Evolutionary conservation across 2,888 invertebrate species (phyloP), one percentile per base, ranked within the genome.

Genomic region (Habrosyne pyritoides): DNA sequence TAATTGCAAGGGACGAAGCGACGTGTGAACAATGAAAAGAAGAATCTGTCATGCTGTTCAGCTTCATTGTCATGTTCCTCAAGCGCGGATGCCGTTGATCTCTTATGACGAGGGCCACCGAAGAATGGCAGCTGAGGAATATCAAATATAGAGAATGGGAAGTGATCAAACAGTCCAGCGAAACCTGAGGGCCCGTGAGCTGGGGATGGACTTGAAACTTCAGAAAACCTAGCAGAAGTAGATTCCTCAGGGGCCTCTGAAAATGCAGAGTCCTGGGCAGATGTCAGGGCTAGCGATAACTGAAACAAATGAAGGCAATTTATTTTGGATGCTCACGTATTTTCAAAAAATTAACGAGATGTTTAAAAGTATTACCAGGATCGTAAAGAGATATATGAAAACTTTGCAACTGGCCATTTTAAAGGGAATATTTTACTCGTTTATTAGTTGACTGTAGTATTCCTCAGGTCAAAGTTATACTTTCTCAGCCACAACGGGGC

Each of bases 1-100:
- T 21, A 77, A 55, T 75, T 65, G 60, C 75, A 76, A 18, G 33
- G 52, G 2, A 71, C 52, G 12, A 71, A 52, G 21, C 30, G 53
- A 10, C 65, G 55, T 21, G 63, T 52, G 28, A 55, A 54, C 7
- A 47, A 14, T 6, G 51, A 51, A 46, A 60, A 59, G 47, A 60
- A 61, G 21, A 59, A 28, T 21, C 59, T 53, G 30, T 52, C 56
- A 30, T 61, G 57, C 12, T 22, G 55, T 52, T 57, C 61, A 5
- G 30, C 10, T 18, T 54, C 52, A 10, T 55, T 51, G 0, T 33
- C 49, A 7, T 10, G n/a, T 42, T 42, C 21, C 21, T 47, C 50
- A 28, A 18, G 28, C 10, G 10, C 21, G 28, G 50, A 5, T 1
- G 12, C 8, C 18, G 18, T 42, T 42, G 50, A 50, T 50, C 50